Base-by-base conservation (phyloP, 2,113 vertebrate genomes). In the Epinephelus lanceolatus region DNA sequence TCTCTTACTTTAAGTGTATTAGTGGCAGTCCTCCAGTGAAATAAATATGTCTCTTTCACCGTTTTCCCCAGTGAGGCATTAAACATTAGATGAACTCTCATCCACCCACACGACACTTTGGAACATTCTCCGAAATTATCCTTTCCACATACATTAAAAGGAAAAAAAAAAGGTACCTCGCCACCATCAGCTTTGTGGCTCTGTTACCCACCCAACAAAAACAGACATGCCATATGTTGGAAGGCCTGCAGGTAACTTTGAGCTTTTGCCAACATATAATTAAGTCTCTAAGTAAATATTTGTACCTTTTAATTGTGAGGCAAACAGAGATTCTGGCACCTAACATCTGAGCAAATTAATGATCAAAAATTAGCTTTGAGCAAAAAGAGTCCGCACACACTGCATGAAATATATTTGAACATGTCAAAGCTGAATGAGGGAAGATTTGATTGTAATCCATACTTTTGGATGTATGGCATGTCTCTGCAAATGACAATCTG, bases 211-310 rank as follows among this genome's bases (percentile, higher is more conserved):
- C 55, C 71, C 59, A 42, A 77, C 77, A 33, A 62, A 69, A 72
- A 77, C 72, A 80, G 56, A 75, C 30, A 3, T 13, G 72, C 76
- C 82, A 79, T 76, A 85, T 85, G 70, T 73, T 82, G 66, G 27
- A 52, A 59, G 59, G 57, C 73, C 51, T 66, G 76, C 76, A 78
- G 71, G 62, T 74, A 66, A 80, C 71, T 80, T 55, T 73, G 70
- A 81, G 76, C 52, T 23, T 61, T 62, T 84, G 80, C 68, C 66
- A 87, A 81, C 78, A 80, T 74, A 60, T 85, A 80, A 84, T 86
- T 45, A 84, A 65, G 53, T 76, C 45, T 60, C 79, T 25, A 59
- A 77, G 66, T 78, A 79, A 88, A 90, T 92, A 84, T 86, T 88
- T 86, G 60, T 76, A 77, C 71, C 23, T 67, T 70, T 71, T 51